Base-by-base conservation (phyloP, 2,888 invertebrate genomes). In the Osmoderma eremita region DNA sequence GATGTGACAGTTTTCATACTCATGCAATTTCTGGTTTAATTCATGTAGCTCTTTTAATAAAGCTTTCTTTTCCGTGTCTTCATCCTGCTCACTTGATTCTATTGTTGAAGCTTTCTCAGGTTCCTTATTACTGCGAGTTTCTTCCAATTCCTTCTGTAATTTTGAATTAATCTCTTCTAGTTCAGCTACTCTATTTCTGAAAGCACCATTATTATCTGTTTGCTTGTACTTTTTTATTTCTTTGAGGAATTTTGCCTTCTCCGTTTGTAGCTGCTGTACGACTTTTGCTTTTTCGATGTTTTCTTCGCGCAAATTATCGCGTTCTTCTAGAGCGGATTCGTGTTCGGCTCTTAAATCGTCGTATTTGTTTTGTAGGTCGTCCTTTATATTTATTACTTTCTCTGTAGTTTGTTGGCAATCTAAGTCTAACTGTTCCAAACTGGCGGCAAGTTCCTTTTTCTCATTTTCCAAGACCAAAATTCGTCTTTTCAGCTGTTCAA, bases 301-400 rank as follows among this genome's bases (percentile, higher is more conserved):
- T 78, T 3, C 67, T 70, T 22, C 71, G 73, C 61, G 75, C 71
- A 18, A 22, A 38, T 63, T 85, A 71, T 82, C 83, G 70, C 88
- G 88, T 76, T 89, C 87, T 75, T 86, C 84, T 74, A 84, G 83
- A 0, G 90, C 79, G 42, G 84, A 83, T 1, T 77, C 76, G 13
- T 88, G 76, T 78, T 86, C 86, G 50, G 83, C 84, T 45, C 79
- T 78, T 20, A 85, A 72, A 5, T 75, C 72, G 53, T 83, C 79
- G 17, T 79, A 78, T 10, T 79, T 76, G 48, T 71, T 73, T 69
- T 80, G 80, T n/a, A 83, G 66, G 67, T 79, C 75, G 61, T 80
- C 79, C 70, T 78, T 80, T 30, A 82, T 75, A 12, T 70, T 72
- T 8, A 82, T 75, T 42, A 83, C 72, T 69, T 81, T 78, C 20